phyloP scores from a whole-genome alignment of 2,113 vertebrate genomes.

The Cyanocitta stelleri region DNA sequence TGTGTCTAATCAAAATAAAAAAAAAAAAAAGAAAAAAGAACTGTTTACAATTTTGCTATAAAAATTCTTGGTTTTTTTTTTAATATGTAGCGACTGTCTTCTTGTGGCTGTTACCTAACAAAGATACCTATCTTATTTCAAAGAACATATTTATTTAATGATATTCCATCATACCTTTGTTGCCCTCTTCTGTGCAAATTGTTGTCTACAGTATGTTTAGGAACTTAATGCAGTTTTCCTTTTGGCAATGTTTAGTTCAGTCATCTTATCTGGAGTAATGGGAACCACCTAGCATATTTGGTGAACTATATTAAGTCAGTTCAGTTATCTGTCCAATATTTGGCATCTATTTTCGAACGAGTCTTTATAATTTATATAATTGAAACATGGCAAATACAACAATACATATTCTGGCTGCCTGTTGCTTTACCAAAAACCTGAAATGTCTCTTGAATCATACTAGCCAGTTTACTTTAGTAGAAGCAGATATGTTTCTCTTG shows the following conservation, averaged over 20 bases:
- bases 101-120: neutral
- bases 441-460: neutral
- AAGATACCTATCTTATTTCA: neutral
- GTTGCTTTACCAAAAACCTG: neutral
- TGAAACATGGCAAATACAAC: neutral
- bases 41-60: neutral
- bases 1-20: neutral
- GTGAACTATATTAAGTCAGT: neutral
- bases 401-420: neutral
- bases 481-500: neutral
- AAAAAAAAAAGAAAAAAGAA: neutral
- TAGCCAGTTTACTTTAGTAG: neutral
- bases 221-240: neutral
- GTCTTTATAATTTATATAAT: neutral
- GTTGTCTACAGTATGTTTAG: neutral
- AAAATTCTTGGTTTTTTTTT: neutral
- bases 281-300: neutral
- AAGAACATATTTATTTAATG: neutral
- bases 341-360: neutral
- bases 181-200: neutral
- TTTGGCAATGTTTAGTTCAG: neutral
- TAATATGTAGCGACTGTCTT: neutral
- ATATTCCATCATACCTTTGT: neutral
- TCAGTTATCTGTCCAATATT: neutral
- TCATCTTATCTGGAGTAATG: neutral